These are phyloP conservation scores for Pediacus dermestoides DNA, from an alignment of 2,888 invertebrate species.

Conservation along the genomic window DNA sequence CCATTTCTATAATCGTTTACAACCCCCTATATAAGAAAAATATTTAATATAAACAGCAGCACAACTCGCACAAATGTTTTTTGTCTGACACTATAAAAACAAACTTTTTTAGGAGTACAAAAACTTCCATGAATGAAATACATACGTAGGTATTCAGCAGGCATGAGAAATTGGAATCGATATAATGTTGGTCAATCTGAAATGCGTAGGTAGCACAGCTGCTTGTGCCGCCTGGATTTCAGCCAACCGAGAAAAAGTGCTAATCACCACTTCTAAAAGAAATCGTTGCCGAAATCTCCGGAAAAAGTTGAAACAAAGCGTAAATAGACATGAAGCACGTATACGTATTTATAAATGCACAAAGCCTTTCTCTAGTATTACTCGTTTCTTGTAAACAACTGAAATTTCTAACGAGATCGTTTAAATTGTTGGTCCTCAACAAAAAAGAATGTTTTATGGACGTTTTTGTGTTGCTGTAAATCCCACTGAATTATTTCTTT, in stretches of 20 bases:
- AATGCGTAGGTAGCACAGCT: conserved; percentile 6
- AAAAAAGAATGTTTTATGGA: neutral
- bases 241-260: conserved; percentile 27
- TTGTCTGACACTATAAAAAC: too few species aligned
- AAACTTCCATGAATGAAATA: too few species aligned
- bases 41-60: too few species aligned
- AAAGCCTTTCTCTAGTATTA: neutral
- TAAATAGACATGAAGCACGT: neutral
- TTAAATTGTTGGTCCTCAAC: too few species aligned
- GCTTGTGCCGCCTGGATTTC: conserved; percentile 18
- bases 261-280: conserved; percentile 29
- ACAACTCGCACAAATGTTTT: too few species aligned
- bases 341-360: conserved; percentile 3
- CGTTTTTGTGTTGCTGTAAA: conserved; percentile 1
- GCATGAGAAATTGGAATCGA: too few species aligned
- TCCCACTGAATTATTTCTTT: neutral
- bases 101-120: too few species aligned
- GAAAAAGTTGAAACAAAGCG: conserved; percentile 9
- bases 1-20: too few species aligned
- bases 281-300: conserved; percentile 22
- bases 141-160: too few species aligned
- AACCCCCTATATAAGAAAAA: too few species aligned
- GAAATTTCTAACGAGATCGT: neutral
- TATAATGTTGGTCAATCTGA: too few species aligned
- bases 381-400: neutral